Conservation (phyloP, 2,888 invertebrate genomes). For the Euplagia quadripunctaria region DNA sequence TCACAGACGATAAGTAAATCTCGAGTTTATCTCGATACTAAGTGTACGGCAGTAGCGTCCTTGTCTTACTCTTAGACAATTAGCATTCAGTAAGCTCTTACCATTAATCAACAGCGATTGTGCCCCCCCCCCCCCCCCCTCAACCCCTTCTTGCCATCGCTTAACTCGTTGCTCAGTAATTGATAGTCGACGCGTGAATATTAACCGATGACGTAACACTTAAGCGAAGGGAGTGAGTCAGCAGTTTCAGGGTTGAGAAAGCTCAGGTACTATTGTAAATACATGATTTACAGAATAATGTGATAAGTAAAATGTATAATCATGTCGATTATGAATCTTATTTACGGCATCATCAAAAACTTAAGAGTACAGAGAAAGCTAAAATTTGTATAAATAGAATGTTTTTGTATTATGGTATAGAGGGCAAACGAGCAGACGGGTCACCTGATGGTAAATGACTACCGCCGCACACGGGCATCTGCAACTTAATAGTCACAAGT, state of each 20-base stretch:
- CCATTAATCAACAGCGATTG: conserved; percentile 12
- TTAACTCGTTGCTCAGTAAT: conserved; percentile 6
- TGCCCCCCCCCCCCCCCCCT: neutral
- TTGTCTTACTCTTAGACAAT: conserved; percentile 5
- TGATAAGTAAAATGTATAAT: neutral
- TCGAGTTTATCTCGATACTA: neutral
- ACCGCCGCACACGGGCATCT: too few species aligned
- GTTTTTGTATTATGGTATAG: too few species aligned
- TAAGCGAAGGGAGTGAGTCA: neutral
- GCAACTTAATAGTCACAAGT: too few species aligned
- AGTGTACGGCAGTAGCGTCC: neutral
- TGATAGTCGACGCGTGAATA: conserved; percentile 8
- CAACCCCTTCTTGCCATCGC: neutral
- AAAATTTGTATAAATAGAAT: neutral
- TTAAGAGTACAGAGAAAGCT: neutral
- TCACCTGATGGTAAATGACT: too few species aligned
- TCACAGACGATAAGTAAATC: conserved; percentile 5
- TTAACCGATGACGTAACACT: conserved; percentile 1
- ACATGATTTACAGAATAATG: neutral
- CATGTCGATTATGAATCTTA: neutral
- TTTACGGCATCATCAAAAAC: neutral
- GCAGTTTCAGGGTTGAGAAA: conserved; percentile 1
- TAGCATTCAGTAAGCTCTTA: conserved; percentile 12
- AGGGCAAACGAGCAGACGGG: too few species aligned
- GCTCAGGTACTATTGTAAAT: neutral